Conservation (phyloP, 1,140 invertebrate genomes). For the Panulirus ornatus region DNA sequence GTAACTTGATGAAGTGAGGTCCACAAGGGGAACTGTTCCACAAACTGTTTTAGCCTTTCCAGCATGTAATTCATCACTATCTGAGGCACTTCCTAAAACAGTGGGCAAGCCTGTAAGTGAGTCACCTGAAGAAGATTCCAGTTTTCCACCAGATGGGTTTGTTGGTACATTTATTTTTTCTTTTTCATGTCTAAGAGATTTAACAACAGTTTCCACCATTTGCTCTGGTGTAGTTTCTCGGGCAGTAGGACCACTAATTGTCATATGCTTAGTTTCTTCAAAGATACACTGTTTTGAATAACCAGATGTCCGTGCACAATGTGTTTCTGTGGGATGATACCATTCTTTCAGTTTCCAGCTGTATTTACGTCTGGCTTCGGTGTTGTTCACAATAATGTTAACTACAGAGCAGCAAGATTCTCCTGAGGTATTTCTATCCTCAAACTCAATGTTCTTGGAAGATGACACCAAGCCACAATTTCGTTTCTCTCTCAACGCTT, state of each 20-base stretch:
- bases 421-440: neutral
- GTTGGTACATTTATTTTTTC: neutral
- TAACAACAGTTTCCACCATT: conserved; percentile 58
- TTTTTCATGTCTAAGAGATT: conserved; percentile 31
- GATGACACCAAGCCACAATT: neutral
- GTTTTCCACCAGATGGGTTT: neutral
- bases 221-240: conserved; percentile 56
- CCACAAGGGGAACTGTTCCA: conserved; percentile 21
- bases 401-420: conserved; percentile 33
- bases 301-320: conserved; percentile 61
- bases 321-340: conserved; percentile 19
- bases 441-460: neutral
- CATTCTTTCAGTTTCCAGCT: conserved; percentile 69
- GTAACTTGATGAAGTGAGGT: conserved; percentile 26
- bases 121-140: conserved; percentile 35
- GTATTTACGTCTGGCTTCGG: conserved; percentile 41
- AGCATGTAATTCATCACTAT: neutral
- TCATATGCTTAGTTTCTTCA: conserved; percentile 57
- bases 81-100: neutral
- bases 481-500: conserved; percentile 29
- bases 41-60: neutral
- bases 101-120: conserved; percentile 26
- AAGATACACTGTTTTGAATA: conserved; percentile 38
- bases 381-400: conserved; percentile 62
- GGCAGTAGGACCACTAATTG: conserved; percentile 44